Evolutionary conservation across 37 sponge, comb jelly and placozoan species (phyloP), one percentile per base, ranked within the genome.

Genomic region (Spongilla lacustris): DNA sequence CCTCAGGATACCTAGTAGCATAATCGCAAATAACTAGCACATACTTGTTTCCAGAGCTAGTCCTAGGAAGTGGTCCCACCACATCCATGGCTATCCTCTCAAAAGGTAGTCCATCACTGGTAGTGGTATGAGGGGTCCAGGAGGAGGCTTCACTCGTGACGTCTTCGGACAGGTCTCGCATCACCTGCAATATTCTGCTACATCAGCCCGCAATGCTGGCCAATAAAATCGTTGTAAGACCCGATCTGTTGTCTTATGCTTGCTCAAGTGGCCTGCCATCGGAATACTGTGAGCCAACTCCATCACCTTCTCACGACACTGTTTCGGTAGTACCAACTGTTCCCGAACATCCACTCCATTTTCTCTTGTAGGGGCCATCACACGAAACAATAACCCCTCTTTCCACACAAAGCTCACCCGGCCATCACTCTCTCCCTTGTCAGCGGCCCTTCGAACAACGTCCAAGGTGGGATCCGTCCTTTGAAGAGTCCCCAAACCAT

Each of bases 141-240:
- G 84, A 5, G 84, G 74, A 36, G 36, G 82, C 36, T 68, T 81
- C 30, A 46, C 33, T 4, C 14, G 32, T 70, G 36, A n/a, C 9
- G 26, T 23, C 82, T 81, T 81, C 82, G 68, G 82, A 71, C 82
- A 81, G 11, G 25, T 71, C 17, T 46, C 71, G 13, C 71, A 81
- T 3, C 82, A 17, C 28, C 82, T 31, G 31, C 82, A 81, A 25
- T 28, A 79, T 66, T 79, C 79, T 3, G 26, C 50, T 3, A 79
- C 66, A 4, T 79, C 79, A 25, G 14, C 21, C 1, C 29, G 26
- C 66, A 79, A 13, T 11, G 79, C 24, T n/a, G 66, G 66, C 79
- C 79, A 79, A 30, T 79, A 79, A 67, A 79, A 79, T 46, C 79
- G 58, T 50, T 79, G 79, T 28, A 41, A 4, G 14, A 68, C 22